Conservation (phyloP, 2,113 vertebrate species). For the Sardina pilchardus region DNA sequence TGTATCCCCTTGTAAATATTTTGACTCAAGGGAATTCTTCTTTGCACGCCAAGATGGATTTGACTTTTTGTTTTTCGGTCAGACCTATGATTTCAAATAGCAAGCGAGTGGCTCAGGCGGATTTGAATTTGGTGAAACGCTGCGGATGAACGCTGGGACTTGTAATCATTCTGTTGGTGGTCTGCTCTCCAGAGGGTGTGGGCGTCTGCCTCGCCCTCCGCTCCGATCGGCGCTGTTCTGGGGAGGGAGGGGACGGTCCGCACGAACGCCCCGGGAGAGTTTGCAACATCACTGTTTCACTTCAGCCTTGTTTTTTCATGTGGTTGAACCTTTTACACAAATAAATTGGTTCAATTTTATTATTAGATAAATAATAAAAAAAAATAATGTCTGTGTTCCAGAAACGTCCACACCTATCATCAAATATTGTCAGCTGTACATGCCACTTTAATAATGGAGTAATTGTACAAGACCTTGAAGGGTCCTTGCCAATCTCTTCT, state of each 20-base stretch:
- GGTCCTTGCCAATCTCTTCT: neutral
- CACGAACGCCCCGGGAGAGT: neutral
- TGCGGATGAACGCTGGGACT: neutral
- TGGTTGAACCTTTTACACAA: neutral
- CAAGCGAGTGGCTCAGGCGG: neutral
- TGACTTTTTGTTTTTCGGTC: neutral
- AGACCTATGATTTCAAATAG: neutral
- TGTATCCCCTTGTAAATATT: slow-evolving; percentile 35
- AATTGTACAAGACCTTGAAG: neutral
- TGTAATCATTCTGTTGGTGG: slow-evolving; percentile 11
- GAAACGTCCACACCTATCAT: neutral
- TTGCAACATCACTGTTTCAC: neutral
- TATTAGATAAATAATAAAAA: neutral
- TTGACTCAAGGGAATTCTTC: slow-evolving; percentile 16
- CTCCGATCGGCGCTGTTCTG: neutral
- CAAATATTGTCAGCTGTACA: neutral
- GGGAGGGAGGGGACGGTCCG: neutral
- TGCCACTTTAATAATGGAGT: neutral
- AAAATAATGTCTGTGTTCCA: neutral
- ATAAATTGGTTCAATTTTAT: slow-evolving; percentile 5
- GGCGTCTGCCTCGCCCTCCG: neutral
- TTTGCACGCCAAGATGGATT: slow-evolving; percentile 27
- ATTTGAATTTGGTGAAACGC: neutral
- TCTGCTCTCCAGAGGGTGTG: neutral
- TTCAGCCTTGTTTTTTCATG: neutral